Percentiles rank a stretch among this genome's conserved stretches.
phyloP scores from a whole-genome alignment of 2,888 invertebrate genomes.

The Dicroscelio sp. region DNA sequence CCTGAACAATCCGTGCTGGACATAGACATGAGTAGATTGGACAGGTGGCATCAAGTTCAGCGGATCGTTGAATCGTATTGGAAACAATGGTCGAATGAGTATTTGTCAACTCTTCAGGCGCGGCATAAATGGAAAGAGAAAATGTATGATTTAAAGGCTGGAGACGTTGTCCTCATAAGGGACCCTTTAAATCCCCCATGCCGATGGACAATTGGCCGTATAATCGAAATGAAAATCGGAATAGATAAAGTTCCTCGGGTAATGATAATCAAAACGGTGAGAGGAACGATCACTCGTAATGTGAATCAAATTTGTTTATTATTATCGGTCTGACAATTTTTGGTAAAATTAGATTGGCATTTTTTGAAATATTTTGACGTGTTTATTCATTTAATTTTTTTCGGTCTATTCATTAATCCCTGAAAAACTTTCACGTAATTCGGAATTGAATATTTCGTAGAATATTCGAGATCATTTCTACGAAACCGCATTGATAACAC shows the following conservation, averaged over 20 bases:
- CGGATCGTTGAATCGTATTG: not conserved
- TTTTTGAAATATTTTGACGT: too few species aligned
- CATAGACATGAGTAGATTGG: not conserved
- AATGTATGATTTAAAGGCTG: not conserved
- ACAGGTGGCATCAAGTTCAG: not conserved
- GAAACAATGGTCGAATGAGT: slow-evolving; percentile 18
- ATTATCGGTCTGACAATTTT: too few species aligned
- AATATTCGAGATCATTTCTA: too few species aligned
- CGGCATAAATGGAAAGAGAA: slow-evolving; percentile 18
- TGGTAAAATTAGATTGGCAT: too few species aligned
- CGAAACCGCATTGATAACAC: too few species aligned
- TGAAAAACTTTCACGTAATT: too few species aligned
- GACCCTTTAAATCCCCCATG: slow-evolving; percentile 5
- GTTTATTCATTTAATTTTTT: too few species aligned
- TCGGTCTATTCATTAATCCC: too few species aligned
- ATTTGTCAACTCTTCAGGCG: slow-evolving; percentile 11
- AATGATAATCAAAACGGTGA: not conserved
- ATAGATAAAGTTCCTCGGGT: not conserved
- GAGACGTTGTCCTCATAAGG: slow-evolving; percentile 2
- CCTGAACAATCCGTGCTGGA: not conserved
- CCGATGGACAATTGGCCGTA: not conserved
- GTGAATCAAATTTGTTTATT: not conserved
- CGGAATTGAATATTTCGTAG: too few species aligned
- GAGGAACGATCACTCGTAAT: not conserved
- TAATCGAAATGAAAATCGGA: not conserved